Percentiles rank a stretch among this genome's conserved stretches.
Conservation (phyloP, 2,888 invertebrate genomes). For the Nematopogon swammerdamellus region DNA sequence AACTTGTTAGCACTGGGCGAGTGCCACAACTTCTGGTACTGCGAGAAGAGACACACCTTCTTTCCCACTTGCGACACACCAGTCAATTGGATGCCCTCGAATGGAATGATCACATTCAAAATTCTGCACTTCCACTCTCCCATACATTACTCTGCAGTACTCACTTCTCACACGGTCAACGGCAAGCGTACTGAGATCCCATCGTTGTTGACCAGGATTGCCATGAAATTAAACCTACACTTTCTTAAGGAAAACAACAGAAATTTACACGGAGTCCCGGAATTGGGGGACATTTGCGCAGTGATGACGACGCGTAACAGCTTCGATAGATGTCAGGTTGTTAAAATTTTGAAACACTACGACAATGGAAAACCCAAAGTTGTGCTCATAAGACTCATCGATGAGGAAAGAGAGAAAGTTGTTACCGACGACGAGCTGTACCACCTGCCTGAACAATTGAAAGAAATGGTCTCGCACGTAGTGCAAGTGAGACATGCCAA, state of each 20-base stretch:
- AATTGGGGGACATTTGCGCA: conserved; percentile 57
- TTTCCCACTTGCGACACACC: conserved; percentile 52
- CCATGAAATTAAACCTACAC: conserved; percentile 35
- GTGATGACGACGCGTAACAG: conserved; percentile 37
- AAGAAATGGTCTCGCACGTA: conserved; percentile 37
- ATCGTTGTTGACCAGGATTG: conserved; percentile 15
- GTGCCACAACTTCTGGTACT: conserved; percentile 56
- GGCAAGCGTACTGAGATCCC: conserved; percentile 6
- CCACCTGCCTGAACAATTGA: conserved; percentile 48
- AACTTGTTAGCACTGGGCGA: conserved; percentile 61
- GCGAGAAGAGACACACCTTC: conserved; percentile 59
- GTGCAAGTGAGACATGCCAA: conserved; percentile 32
- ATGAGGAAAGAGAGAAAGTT: conserved; percentile 50
- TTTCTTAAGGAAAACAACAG: conserved; percentile 31
- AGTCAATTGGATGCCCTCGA: conserved; percentile 45
- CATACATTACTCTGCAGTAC: conserved; percentile 57
- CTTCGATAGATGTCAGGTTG: conserved; percentile 56
- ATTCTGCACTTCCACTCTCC: conserved; percentile 58
- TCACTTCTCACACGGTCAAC: conserved; percentile 22
- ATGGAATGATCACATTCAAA: conserved; percentile 55
- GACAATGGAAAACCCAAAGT: conserved; percentile 23
- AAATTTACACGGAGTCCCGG: conserved; percentile 31
- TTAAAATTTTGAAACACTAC: conserved; percentile 32
- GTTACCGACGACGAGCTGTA: conserved; percentile 38
- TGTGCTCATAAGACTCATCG: conserved; percentile 55